These are phyloP conservation scores for Erynnis tages DNA, from an alignment of 2,888 invertebrate genomes.

Conservation along the genomic window DNA sequence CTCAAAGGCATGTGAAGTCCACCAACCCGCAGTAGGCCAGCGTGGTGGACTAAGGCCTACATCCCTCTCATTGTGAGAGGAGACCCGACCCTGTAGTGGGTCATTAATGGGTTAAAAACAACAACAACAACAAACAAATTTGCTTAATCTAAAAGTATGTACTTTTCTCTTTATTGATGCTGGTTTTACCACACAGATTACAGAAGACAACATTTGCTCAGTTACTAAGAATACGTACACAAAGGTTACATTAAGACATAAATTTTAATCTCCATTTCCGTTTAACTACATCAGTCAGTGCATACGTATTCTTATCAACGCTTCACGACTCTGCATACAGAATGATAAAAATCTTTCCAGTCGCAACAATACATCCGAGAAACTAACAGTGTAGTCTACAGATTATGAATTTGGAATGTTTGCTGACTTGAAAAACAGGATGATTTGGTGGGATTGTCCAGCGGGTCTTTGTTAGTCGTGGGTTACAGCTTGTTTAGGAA, in stretches of 20 bases:
- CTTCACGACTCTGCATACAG: constrained; percentile 5
- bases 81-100: too few species aligned
- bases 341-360: constrained; percentile 14
- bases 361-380: neutral
- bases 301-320: constrained; percentile 9
- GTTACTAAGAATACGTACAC: neutral
- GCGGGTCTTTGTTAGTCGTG: too few species aligned
- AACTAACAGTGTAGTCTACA: constrained; percentile 5
- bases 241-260: constrained; percentile 1
- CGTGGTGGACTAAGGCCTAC: too few species aligned
- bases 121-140: too few species aligned
- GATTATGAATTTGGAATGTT: neutral
- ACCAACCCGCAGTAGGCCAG: too few species aligned
- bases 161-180: neutral
- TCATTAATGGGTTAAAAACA: too few species aligned
- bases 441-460: neutral
- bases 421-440: constrained; percentile 2
- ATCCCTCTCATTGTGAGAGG: too few species aligned
- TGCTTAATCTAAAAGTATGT: neutral
- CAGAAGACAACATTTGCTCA: constrained; percentile 1
- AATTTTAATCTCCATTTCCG: constrained; percentile 19
- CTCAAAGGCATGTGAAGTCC: too few species aligned
- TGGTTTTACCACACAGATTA: neutral
- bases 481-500: too few species aligned
- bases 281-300: neutral